Evolutionary conservation across 2,888 invertebrate genomes (phyloP).

Genomic region (Leucophenga montana): DNA sequence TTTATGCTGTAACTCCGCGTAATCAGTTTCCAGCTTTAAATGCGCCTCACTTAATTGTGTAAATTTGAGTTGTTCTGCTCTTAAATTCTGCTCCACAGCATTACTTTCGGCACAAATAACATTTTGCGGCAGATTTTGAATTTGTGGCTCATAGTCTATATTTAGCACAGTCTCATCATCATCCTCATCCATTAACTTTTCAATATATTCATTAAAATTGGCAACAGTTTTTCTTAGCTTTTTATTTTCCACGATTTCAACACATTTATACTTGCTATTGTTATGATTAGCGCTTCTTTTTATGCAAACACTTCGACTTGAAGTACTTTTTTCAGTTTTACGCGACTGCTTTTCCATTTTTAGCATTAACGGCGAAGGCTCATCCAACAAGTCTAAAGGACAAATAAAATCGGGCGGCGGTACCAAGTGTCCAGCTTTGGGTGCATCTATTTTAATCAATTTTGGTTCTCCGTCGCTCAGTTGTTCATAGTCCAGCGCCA

Average conservation of each 20-base stretch:
- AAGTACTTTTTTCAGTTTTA: background rate
- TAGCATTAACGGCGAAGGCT: too few relatives aligned
- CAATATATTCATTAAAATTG: too few relatives aligned
- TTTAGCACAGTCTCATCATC: too few relatives aligned
- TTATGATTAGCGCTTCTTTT: background rate
- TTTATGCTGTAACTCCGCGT: background rate
- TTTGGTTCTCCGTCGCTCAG: conserved; percentile 47
- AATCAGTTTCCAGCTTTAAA: background rate
- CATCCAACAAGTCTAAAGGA: conserved; percentile 46
- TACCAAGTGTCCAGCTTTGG: conserved; percentile 57
- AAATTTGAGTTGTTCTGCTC: background rate
- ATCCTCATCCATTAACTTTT: too few relatives aligned
- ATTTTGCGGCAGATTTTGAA: too few relatives aligned
- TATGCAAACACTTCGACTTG: background rate
- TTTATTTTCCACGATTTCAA: too few relatives aligned
- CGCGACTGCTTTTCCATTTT: too few relatives aligned
- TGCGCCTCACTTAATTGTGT: background rate
- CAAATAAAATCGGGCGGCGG: conserved; percentile 57
- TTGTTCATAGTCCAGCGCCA: conserved; percentile 60
- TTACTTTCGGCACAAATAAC: too few relatives aligned
- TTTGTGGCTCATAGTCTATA: too few relatives aligned
- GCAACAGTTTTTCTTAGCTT: too few relatives aligned
- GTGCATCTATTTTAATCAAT: conserved; percentile 45
- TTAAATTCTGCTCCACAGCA: too few relatives aligned
- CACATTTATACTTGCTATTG: too few relatives aligned